Evolutionary conservation across 2,888 invertebrate species (phyloP), one percentile per base, ranked within the genome.

Genomic region (Pseudanteris insignis): DNA sequence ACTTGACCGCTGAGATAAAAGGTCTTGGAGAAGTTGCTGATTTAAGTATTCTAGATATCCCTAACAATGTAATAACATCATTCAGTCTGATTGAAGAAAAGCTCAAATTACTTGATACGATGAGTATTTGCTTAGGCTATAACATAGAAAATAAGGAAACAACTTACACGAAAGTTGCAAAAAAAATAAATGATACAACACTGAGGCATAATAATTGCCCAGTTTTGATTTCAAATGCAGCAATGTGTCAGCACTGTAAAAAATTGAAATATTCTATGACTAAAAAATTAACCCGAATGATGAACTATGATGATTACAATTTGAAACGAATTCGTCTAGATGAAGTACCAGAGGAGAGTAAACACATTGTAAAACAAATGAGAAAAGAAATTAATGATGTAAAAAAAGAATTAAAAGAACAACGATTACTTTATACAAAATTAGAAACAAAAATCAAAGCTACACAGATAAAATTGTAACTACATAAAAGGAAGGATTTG

Each of bases 131-230:
- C 11, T 18, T 18, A 13, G 41, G 21, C 2, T 43, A 32, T 10
- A 21, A 30, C 13, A 9, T 25, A 2, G 29, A 32, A 10, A n/a
- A 26, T 26, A n/a, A 26, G 8, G 21, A 43, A n/a, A 21, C 2
- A 2, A 29, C 21, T 8, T 32, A n/a, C 13, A 24, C 32, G 6
- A 43, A 10, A 18, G 24, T 24, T 9, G 43, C 43, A 24, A 10
- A 24, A n/a, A 30, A 43, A 33, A 25, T 32, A 9, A 12, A 24
- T 29, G 3, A 21, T 24, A 32, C 30, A 4, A 43, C n/a, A 3
- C 32, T 30, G 21, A 43, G 32, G 12, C 44, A 44, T 11, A 44
- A 44, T 13, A 21, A 26, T 10, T 46, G 46, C 11, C 34, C 34
- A 26, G 4, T 46, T 21, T 25, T 44, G 15, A 8, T 41, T 13